phyloP scores from a whole-genome alignment of 2,113 vertebrate genomes.

The Nyctibius bracteatus region DNA sequence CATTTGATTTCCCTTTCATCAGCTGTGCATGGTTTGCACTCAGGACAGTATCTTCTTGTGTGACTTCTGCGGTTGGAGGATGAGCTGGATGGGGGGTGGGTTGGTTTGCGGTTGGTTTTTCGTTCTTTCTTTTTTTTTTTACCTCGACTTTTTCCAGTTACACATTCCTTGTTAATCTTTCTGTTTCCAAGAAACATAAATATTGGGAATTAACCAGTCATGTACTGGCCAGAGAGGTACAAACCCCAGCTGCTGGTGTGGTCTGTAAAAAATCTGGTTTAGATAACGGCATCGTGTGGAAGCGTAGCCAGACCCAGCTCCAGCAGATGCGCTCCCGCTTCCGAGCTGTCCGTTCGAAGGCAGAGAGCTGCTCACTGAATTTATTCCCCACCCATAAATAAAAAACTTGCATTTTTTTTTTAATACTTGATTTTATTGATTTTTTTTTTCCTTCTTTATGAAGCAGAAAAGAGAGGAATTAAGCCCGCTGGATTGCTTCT shows the following conservation, averaged over 20 bases:
- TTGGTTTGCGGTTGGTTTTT: background rate
- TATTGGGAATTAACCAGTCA: conserved; percentile 12
- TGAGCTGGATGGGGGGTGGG: background rate
- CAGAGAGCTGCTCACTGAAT: background rate
- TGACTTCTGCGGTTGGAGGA: background rate
- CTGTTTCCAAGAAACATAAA: conserved; percentile 23
- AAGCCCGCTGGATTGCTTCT: background rate
- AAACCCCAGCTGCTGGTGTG: background rate
- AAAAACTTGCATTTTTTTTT: background rate
- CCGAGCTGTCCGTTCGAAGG: background rate
- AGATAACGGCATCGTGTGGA: background rate
- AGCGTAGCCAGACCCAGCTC: background rate
- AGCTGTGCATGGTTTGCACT: background rate
- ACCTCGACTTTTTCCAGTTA: background rate
- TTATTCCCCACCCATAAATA: background rate
- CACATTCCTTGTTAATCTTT: background rate
- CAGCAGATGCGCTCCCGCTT: background rate
- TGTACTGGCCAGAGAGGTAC: background rate
- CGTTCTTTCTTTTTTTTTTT: background rate
- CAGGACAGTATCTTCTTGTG: background rate
- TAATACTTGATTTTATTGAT: background rate
- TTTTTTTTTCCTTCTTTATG: background rate
- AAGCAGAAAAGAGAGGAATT: background rate
- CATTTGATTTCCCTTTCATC: conserved; percentile 18
- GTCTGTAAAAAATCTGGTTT: background rate